Base-by-base conservation (phyloP, 1,140 invertebrate genomes). In the Cyrtorhinus lividipennis region DNA sequence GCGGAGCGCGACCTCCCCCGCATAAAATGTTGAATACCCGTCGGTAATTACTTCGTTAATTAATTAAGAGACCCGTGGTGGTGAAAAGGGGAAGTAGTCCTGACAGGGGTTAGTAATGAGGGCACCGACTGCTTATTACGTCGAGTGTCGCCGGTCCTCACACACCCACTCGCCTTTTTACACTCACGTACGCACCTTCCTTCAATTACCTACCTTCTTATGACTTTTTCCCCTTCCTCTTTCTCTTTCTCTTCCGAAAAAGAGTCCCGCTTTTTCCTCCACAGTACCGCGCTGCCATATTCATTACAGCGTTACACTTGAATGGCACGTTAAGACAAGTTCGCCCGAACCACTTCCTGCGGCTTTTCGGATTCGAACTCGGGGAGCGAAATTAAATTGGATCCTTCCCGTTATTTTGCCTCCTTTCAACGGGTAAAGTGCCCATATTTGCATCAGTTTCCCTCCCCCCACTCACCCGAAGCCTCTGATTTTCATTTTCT, bases 301-400 rank as follows among this genome's bases (percentile, higher is more conserved):
- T 63, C 44, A 63, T 53, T 53, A 53, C 48, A 10, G 20, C 10
- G 13, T 26, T 53, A 18, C 48, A 27, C 48, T 27, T 57, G 62
- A 61, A 22, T 44, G 30, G 61, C 63, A 63, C 62, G 65, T 66
- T 57, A 66, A 66, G 0, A 45, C 26, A 62, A 56, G 27, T 59
- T 62, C 30, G n/a, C 56, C 64, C 48, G 20, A 22, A 53, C 27
- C 56, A 46, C 15, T 59, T 18, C 13, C 62, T 38, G 24, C 22
- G 38, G 38, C 38, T n/a, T 44, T 44, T 44, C 38, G n/a, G n/a
- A n/a, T n/a, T n/a, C n/a, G n/a, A n/a, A n/a, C n/a, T n/a, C n/a
- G n/a, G n/a, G n/a, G n/a, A n/a, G n/a, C n/a, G n/a, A n/a, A 38
- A 53, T 13, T 53, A 53, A 53, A 53, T 53, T 53, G 48, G 48